A percentile compares a stretch with the other conserved stretches of the same genome.
Conservation (phyloP, 1,140 invertebrate genomes). For the Lucilia sericata region DNA sequence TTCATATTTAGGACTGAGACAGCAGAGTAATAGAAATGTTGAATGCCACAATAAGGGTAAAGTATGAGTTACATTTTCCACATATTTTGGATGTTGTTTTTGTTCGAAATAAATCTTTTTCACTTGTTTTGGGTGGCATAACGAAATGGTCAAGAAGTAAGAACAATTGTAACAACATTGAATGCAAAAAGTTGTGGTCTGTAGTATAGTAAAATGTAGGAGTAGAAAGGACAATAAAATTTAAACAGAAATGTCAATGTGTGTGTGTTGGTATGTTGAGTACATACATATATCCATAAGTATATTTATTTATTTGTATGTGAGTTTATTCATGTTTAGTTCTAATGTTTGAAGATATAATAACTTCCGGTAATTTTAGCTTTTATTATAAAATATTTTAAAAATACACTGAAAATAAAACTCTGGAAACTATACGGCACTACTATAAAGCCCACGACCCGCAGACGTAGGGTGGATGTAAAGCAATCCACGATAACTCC, state of each 20-base stretch:
- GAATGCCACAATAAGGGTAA: too few relatives aligned
- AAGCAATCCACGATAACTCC: too few relatives aligned
- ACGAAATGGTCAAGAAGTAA: background rate
- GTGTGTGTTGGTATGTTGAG: background rate
- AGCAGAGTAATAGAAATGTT: too few relatives aligned
- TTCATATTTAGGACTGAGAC: too few relatives aligned
- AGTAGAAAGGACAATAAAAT: background rate
- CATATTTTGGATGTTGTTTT: background rate
- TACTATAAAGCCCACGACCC: too few relatives aligned
- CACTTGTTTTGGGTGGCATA: background rate
- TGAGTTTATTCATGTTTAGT: background rate
- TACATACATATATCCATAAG: background rate
- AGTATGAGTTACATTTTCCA: background rate
- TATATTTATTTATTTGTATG: background rate
- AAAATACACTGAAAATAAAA: conserved; percentile 10
- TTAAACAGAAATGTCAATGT: background rate
- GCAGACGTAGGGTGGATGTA: too few relatives aligned
- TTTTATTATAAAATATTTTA: conserved; percentile 28
- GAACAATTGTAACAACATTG: too few relatives aligned
- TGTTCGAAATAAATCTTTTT: background rate
- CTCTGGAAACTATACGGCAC: too few relatives aligned
- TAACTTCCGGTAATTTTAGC: conserved; percentile 48
- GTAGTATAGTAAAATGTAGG: too few relatives aligned
- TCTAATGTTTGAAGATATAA: conserved; percentile 49
- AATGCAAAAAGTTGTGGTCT: too few relatives aligned